Evolutionary conservation across 2,113 vertebrate genomes (phyloP).

Genomic region (Raja brachyura): DNA sequence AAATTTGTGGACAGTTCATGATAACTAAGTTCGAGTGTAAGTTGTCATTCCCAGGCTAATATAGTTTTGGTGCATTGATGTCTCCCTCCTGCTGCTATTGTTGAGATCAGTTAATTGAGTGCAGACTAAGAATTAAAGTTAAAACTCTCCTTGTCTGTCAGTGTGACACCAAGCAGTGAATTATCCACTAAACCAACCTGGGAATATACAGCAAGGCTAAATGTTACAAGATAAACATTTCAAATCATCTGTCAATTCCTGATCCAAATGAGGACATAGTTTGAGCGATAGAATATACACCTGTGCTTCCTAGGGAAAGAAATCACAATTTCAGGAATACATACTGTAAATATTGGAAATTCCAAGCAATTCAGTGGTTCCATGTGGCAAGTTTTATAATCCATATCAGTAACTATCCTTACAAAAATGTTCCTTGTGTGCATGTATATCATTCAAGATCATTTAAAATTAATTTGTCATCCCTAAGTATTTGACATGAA

Average conservation of each 20-base stretch:
- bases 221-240: neutral
- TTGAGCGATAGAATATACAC: neutral
- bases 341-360: neutral
- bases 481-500: conserved; percentile 16
- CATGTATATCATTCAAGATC: neutral
- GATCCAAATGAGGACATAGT: neutral
- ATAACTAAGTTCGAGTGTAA: neutral
- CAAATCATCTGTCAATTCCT: neutral
- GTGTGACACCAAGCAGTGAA: neutral
- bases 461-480: conserved; percentile 33
- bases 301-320: neutral
- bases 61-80: neutral
- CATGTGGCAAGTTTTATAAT: neutral
- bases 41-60: neutral
- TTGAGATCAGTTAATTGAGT: neutral
- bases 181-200: neutral
- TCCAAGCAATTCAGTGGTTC: neutral
- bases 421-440: neutral
- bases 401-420: neutral
- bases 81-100: neutral
- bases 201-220: neutral
- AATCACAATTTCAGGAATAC: neutral
- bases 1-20: neutral
- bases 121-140: neutral
- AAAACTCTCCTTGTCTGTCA: neutral